Percentiles rank a stretch among this genome's conserved stretches.
Conservation (phyloP, 2,797 vertebrate genomes). For the Yasuhikotakia modesta region DNA sequence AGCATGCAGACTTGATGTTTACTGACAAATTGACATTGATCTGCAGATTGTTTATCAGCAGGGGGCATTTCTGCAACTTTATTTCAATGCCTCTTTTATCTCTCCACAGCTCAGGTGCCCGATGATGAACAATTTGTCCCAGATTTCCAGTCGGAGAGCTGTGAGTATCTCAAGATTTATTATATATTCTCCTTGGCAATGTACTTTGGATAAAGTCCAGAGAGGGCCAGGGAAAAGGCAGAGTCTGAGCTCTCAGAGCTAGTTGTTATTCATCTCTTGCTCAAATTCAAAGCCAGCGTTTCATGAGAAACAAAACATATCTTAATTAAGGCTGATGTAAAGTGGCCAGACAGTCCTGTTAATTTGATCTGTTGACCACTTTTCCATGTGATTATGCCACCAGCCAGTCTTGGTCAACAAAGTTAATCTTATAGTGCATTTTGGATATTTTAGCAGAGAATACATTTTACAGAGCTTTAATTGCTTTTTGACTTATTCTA, state of each 20-base stretch:
- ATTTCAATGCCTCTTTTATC: conserved; percentile 33
- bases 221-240: conserved; percentile 32
- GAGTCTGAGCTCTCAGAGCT: conserved; percentile 23
- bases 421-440: background rate
- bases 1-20: conserved; percentile 3
- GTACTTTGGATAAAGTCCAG: conserved; percentile 53
- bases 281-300: conserved; percentile 41
- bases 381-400: too few relatives aligned
- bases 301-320: conserved; percentile 27
- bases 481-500: background rate
- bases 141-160: conserved; percentile 93
- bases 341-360: conserved; percentile 29
- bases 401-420: background rate
- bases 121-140: conserved; percentile 96
- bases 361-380: conserved; percentile 28
- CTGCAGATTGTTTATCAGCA: conserved; percentile 5
- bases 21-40: conserved; percentile 15
- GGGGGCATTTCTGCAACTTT: conserved; percentile 7
- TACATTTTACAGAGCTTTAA: background rate
- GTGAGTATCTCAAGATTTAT: conserved; percentile 79
- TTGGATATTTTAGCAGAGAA: background rate
- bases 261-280: conserved; percentile 55
- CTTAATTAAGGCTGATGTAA: conserved; percentile 13
- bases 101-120: conserved; percentile 87
- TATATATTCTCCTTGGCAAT: conserved; percentile 52